Base-by-base conservation (phyloP, 2,797 vertebrate genomes). In the Sardinella longiceps region DNA sequence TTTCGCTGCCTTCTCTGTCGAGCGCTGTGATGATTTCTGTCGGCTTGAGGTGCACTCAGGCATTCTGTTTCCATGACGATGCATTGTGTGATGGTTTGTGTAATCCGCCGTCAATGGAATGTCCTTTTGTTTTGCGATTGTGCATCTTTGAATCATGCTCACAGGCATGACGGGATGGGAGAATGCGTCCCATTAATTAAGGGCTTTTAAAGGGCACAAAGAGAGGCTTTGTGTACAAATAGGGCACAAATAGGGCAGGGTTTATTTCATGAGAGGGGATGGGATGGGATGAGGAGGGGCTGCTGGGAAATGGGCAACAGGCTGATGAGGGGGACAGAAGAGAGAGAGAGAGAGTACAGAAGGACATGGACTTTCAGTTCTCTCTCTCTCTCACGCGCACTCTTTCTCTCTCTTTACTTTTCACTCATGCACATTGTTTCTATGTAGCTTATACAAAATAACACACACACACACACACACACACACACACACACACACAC, bases 221-320 rank as follows among this genome's bases (percentile, higher is more conserved):
- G 93, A 94, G 93, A 25, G 84, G 83, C 93, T 94, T 95, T 96
- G 95, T 96, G 86, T 90, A 81, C 88, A 93, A 94, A 91, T 92
- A 88, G 94, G 94, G 43, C 43, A 7, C 43, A 43, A 43, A 43
- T 43, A 43, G 43, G 93, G 90, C 91, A 92, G 18, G 81, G 87
- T 90, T 92, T 88, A 86, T 85, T 91, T 90, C 87, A 86, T 88
- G 89, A 88, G 14, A 51, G 85, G 80, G 10, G 80, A 12, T 23
- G 23, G 77, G 81, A 74, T 56, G 89, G 3, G 58, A 3, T 20
- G 51, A 20, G 53, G 53, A 20, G 28, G 63, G 66, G 63, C 12
- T 74, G 66, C 11, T 70, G 66, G 66, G 66, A 70, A 37, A 70
- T 14, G 33, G 1, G 28, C 28, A 70, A 50, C 14, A 70, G 12